Evolutionary conservation across 1,140 invertebrate genomes (phyloP).

Genomic region (Solenopsis fugax): DNA sequence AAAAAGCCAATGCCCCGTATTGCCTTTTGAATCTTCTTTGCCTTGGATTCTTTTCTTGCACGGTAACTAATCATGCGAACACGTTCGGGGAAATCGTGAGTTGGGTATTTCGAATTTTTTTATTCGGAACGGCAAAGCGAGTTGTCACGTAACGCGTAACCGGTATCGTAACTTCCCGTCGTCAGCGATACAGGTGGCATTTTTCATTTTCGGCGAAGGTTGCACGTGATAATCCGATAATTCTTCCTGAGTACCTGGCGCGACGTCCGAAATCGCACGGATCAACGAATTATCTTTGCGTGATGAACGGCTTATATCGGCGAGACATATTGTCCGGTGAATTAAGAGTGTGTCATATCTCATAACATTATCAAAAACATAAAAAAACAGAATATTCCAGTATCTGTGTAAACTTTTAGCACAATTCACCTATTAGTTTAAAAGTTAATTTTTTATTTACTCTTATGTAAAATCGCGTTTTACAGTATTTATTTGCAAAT

Average conservation of each 20-base stretch:
- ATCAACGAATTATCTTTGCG: not conserved
- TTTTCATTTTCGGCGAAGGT: not conserved
- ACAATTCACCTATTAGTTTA: too few relatives aligned
- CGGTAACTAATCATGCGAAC: not conserved
- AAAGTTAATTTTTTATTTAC: too few relatives aligned
- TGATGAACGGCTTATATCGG: not conserved
- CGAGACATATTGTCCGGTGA: not conserved
- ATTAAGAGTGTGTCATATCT: too few relatives aligned
- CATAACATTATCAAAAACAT: too few relatives aligned
- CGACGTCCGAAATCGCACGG: not conserved
- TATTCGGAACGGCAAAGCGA: not conserved
- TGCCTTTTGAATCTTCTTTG: not conserved
- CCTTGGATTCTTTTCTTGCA: not conserved
- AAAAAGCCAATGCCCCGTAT: not conserved
- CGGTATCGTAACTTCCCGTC: conserved; percentile 4
- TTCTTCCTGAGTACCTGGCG: not conserved
- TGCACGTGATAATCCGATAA: not conserved
- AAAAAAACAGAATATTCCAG: too few relatives aligned
- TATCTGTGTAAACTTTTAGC: too few relatives aligned
- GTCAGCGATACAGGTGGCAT: not conserved
- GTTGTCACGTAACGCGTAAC: conserved; percentile 12
- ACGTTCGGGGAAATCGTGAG: not conserved
- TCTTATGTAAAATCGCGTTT: too few relatives aligned
- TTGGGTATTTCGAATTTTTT: conserved; percentile 15
- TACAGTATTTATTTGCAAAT: too few relatives aligned